These are phyloP conservation scores for Heliconius sara DNA, from an alignment of 2,888 invertebrate species.

Conservation along the genomic window DNA sequence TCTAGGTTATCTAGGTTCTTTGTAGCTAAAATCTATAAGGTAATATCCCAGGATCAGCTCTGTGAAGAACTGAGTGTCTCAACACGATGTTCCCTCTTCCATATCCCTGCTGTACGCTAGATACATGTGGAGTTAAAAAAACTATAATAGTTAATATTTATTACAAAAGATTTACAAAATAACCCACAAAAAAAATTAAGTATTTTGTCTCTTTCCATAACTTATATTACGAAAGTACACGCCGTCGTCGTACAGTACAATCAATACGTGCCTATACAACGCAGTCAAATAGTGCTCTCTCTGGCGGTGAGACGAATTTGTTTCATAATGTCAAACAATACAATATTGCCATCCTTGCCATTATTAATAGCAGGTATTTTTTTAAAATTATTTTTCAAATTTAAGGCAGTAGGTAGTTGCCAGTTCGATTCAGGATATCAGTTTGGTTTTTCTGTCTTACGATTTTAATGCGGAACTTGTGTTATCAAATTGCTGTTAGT, in stretches of 20 bases:
- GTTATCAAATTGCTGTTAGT: neutral
- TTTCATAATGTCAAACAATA: slow-evolving; percentile 51
- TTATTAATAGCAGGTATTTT: slow-evolving; percentile 58
- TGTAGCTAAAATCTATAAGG: no score
- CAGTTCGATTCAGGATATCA: neutral
- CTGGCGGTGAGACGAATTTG: slow-evolving; percentile 20
- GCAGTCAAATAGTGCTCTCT: slow-evolving; percentile 25
- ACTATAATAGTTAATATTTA: no score
- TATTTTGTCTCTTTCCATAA: neutral
- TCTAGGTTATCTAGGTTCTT: no score
- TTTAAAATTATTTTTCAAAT: neutral
- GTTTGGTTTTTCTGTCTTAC: neutral
- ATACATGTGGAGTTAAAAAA: no score
- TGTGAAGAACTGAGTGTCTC: neutral
- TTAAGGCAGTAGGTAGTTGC: neutral
- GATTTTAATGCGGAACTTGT: neutral
- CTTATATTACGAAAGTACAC: slow-evolving; percentile 9
- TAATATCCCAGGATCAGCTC: no score
- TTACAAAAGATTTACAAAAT: no score
- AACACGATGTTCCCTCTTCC: neutral
- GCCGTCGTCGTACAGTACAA: neutral
- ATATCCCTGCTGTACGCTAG: no score
- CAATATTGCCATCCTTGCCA: slow-evolving; percentile 55
- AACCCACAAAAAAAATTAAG: neutral
- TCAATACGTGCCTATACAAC: neutral